Conservation (phyloP, 35 echinoderm and acorn worm species). For the Stichopus chloronotus region DNA sequence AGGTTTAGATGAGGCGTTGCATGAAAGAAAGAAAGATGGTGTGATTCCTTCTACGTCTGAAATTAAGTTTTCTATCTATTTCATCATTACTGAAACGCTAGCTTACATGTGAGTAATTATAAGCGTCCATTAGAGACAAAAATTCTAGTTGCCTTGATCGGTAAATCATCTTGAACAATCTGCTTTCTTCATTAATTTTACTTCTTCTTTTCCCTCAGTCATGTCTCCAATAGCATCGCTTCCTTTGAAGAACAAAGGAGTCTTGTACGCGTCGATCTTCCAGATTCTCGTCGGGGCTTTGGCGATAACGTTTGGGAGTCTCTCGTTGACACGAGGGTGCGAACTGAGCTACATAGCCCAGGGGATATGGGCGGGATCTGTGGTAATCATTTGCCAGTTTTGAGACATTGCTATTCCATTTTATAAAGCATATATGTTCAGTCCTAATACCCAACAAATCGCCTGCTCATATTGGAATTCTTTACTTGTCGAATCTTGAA, state of each 20-base stretch:
- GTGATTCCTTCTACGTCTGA: no score
- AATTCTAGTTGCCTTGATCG: no score
- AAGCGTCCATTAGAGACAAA: no score
- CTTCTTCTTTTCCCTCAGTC: not conserved
- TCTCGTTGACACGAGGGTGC: not conserved
- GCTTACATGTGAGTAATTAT: no score
- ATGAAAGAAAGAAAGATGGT: no score
- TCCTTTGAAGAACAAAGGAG: slow-evolving; percentile 2
- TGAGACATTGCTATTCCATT: not conserved
- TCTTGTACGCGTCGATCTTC: not conserved
- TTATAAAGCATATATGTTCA: not conserved
- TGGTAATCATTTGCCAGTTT: slow-evolving; percentile 18
- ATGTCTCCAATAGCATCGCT: not conserved
- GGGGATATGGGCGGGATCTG: slow-evolving; percentile 40
- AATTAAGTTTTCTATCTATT: no score
- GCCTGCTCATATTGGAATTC: no score
- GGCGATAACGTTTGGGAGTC: slow-evolving; percentile 7
- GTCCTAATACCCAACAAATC: not conserved
- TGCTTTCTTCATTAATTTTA: no score
- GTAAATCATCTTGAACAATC: no score
- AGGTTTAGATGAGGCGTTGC: no score
- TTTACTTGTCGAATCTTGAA: not conserved
- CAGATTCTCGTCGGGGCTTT: not conserved
- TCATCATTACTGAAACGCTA: no score
- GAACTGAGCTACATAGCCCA: slow-evolving; percentile 13